phyloP scores from a whole-genome alignment of 2,797 vertebrate species.

The Karalla daura region DNA sequence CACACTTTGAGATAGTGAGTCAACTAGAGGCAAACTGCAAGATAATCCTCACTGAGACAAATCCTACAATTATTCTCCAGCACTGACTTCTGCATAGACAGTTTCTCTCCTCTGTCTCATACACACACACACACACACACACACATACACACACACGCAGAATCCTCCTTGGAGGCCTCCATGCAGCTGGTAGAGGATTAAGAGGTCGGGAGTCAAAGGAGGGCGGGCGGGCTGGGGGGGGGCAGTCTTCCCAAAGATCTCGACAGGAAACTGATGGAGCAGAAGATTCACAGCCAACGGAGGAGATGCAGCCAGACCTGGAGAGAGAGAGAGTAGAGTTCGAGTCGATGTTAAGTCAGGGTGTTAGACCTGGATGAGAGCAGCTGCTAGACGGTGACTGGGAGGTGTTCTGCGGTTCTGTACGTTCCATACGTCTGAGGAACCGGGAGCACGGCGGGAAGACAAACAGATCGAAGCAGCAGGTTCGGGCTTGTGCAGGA shows the following conservation, averaged over 20 bases:
- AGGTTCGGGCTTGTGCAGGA: constrained; percentile 21
- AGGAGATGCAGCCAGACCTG: no score
- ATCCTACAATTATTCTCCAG: neutral
- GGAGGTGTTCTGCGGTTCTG: neutral
- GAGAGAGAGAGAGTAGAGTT: constrained; percentile 12
- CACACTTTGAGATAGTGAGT: neutral
- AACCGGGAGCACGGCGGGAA: constrained; percentile 21
- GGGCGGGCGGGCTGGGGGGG: no score
- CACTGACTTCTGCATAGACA: neutral
- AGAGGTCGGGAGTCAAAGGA: constrained; percentile 66
- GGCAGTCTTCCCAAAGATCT: constrained; percentile 40
- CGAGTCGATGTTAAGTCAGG: no score
- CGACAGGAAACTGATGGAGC: constrained; percentile 50
- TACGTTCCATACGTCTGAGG: neutral
- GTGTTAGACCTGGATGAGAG: no score
- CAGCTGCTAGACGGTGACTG: no score
- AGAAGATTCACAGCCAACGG: constrained; percentile 45
- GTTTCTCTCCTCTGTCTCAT: constrained; percentile 3
- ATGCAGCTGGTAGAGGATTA: constrained; percentile 69
- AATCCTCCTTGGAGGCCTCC: constrained; percentile 47
- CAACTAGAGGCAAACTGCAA: neutral
- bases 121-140: constrained; percentile 10
- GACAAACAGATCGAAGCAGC: constrained; percentile 26
- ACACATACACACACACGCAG: constrained; percentile 13
- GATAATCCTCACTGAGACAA: no score